These are phyloP conservation scores for Drosophila sp. DNA, from an alignment of 1,140 invertebrate species.

Conservation along the genomic window DNA sequence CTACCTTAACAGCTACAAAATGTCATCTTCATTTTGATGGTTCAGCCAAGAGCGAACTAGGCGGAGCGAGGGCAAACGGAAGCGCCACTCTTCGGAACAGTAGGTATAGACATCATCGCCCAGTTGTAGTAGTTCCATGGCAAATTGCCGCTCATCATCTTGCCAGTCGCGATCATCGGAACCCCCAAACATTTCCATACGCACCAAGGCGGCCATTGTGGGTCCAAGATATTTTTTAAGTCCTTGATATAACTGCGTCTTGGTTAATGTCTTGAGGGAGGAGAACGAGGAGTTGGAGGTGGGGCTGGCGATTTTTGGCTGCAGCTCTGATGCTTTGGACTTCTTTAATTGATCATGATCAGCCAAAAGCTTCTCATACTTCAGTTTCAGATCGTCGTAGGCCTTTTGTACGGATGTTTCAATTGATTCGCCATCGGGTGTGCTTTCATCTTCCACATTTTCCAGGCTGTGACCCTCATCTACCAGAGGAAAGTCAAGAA, in stretches of 20 bases:
- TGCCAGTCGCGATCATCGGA: conserved; percentile 68
- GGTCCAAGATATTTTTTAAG: conserved; percentile 73
- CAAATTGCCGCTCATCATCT: conserved; percentile 64
- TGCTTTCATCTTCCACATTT: neutral
- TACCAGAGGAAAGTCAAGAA: neutral
- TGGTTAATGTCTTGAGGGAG: conserved; percentile 28
- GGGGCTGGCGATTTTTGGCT: neutral
- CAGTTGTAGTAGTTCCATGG: conserved; percentile 63
- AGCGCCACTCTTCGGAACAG: conserved; percentile 75
- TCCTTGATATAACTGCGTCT: conserved; percentile 71
- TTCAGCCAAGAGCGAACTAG: conserved; percentile 55
- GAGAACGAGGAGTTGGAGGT: neutral
- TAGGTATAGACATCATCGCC: conserved; percentile 67
- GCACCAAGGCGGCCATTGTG: conserved; percentile 68
- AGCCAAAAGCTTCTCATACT: conserved; percentile 24
- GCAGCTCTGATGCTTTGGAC: conserved; percentile 13
- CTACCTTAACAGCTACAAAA: conserved; percentile 3
- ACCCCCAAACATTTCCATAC: conserved; percentile 79
- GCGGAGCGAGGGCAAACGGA: conserved; percentile 63
- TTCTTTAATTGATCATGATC: conserved; percentile 32
- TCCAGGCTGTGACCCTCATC: neutral
- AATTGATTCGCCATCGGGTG: neutral
- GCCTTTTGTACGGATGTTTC: conserved; percentile 5
- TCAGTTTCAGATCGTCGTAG: conserved; percentile 27
- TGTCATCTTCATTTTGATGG: neutral